These are phyloP conservation scores for Troglohyphantes excavatus DNA, from an alignment of 2,888 invertebrate genomes.

Conservation along the genomic window DNA sequence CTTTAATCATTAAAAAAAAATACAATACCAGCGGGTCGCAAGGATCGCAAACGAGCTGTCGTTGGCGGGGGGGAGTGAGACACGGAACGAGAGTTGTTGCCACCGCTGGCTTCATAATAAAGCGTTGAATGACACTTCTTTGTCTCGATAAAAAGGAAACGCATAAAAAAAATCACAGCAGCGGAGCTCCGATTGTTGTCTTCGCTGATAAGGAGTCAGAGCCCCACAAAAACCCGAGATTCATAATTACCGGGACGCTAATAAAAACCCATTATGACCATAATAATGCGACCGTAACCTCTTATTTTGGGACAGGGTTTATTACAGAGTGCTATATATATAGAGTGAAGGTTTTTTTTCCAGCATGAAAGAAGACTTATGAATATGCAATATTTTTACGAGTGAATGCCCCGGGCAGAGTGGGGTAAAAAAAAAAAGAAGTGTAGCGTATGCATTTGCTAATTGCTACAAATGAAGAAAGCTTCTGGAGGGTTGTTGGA, in stretches of 20 bases:
- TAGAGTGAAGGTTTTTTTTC: not conserved
- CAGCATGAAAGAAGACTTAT: constrained; percentile 43
- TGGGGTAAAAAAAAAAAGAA: constrained; percentile 38
- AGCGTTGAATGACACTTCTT: constrained; percentile 66
- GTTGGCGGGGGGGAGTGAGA: not conserved
- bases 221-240: constrained; percentile 66
- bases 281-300: constrained; percentile 68
- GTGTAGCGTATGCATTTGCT: constrained; percentile 62
- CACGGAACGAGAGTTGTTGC: constrained; percentile 15
- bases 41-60: not conserved
- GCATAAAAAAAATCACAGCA: not conserved
- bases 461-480: constrained; percentile 64
- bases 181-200: constrained; percentile 58
- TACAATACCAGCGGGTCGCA: not conserved
- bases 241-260: constrained; percentile 67
- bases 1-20: not conserved
- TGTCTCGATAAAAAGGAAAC: constrained; percentile 26
- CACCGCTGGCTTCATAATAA: constrained; percentile 29
- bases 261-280: constrained; percentile 73
- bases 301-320: constrained; percentile 67
- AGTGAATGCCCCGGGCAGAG: constrained; percentile 14
- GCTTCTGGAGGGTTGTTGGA: constrained; percentile 14
- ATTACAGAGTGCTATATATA: constrained; percentile 42
- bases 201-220: constrained; percentile 47
- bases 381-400: constrained; percentile 75